These are phyloP conservation scores for Dicrostonyx torquatus DNA, from an alignment of 2,797 vertebrate species.

Conservation along the genomic window DNA sequence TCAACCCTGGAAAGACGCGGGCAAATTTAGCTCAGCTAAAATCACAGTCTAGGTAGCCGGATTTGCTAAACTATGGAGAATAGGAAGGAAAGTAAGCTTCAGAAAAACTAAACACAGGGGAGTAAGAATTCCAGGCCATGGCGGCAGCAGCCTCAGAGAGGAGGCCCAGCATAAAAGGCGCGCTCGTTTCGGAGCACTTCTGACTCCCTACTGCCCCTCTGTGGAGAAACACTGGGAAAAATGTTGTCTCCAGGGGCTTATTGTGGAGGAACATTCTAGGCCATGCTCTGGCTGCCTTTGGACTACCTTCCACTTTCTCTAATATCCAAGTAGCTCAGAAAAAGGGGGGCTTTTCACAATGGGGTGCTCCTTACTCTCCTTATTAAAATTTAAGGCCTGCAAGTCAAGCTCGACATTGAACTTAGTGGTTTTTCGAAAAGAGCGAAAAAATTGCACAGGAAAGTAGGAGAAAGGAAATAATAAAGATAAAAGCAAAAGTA, in stretches of 20 bases:
- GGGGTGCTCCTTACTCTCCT: constrained; percentile 8
- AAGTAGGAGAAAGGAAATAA: constrained; percentile 65
- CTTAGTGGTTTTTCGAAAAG: constrained; percentile 48
- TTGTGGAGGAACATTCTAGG: background rate
- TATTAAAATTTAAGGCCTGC: constrained; percentile 56
- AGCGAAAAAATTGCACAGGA: constrained; percentile 50
- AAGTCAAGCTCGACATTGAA: constrained; percentile 34
- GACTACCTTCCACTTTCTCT: background rate
- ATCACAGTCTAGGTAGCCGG: background rate
- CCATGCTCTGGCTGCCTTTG: background rate
- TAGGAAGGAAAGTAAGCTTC: constrained; percentile 32
- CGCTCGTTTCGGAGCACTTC: background rate
- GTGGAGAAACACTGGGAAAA: constrained; percentile 66
- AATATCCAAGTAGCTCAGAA: background rate
- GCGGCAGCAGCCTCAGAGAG: background rate
- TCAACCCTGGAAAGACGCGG: background rate
- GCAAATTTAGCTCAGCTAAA: background rate
- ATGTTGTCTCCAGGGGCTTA: background rate
- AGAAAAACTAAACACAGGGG: background rate
- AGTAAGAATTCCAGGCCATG: background rate
- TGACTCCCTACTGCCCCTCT: constrained; percentile 73
- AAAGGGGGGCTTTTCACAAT: background rate
- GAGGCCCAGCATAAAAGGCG: background rate
- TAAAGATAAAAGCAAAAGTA: constrained; percentile 74
- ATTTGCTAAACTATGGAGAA: constrained; percentile 36